These are phyloP conservation scores for Ormyrus pomaceus DNA, from an alignment of 2,888 invertebrate species.

Conservation along the genomic window DNA sequence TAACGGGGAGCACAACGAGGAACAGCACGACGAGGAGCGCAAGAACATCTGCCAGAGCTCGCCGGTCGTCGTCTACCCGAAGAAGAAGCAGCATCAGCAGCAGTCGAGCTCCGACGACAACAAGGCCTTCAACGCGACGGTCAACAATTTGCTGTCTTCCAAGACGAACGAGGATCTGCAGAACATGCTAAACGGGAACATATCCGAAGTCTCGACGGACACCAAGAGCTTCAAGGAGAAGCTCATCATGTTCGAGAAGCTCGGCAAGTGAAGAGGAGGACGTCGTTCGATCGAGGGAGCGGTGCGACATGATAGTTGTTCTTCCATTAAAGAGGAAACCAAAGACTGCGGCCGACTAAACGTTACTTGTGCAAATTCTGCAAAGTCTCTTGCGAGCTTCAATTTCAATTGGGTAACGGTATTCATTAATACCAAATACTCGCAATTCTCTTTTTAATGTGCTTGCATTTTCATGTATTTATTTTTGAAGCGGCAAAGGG, in stretches of 20 bases:
- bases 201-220: conserved; percentile 73
- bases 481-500: too few relatives aligned
- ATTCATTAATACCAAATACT: too few relatives aligned
- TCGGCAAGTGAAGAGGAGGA: conserved; percentile 67
- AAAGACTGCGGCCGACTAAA: too few relatives aligned
- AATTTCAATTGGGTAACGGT: too few relatives aligned
- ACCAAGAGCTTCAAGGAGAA: conserved; percentile 74
- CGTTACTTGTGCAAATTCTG: too few relatives aligned
- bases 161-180: conserved; percentile 73
- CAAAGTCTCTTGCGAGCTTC: too few relatives aligned
- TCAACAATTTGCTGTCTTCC: conserved; percentile 68
- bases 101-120: conserved; percentile 72
- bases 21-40: conserved; percentile 47
- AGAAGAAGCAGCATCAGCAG: conserved; percentile 67
- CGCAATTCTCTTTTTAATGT: too few relatives aligned
- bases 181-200: conserved; percentile 74
- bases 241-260: conserved; percentile 74
- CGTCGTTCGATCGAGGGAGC: not conserved
- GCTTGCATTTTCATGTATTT: too few relatives aligned
- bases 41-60: conserved; percentile 17
- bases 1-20: conserved; percentile 62
- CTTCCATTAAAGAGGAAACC: too few relatives aligned
- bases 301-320: too few relatives aligned
- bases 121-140: conserved; percentile 66
- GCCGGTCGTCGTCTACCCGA: conserved; percentile 67